A percentile compares a stretch with the other conserved stretches of the same genome.
Evolutionary conservation across 2,113 vertebrate species (phyloP).

Genomic region (Mastomys natalensis): DNA sequence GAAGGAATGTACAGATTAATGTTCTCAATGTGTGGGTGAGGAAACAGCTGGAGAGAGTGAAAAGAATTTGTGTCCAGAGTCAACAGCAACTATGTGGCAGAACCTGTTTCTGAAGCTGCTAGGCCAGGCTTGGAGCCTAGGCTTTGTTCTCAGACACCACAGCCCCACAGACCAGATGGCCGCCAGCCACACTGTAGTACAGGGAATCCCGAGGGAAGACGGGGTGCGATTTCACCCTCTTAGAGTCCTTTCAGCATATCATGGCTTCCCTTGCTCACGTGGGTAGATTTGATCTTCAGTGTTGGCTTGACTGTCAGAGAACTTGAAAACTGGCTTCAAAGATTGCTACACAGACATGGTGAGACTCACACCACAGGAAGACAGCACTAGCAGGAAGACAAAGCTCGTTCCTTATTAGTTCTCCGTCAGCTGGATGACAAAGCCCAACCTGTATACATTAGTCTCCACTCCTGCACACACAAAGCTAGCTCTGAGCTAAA

Average conservation of each 20-base stretch:
- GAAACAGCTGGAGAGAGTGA: too few species aligned
- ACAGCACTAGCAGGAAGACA: not conserved
- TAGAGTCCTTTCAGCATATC: not conserved
- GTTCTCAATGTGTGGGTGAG: not conserved
- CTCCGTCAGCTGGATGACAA: not conserved
- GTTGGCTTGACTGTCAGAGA: not conserved
- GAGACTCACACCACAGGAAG: not conserved
- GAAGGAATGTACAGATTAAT: not conserved
- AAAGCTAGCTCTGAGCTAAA: not conserved
- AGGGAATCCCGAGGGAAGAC: rapidly evolving
- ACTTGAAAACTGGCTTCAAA: not conserved
- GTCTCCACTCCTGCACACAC: not conserved
- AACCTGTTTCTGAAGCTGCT: not conserved
- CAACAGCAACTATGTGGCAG: not conserved
- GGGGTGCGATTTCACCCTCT: not conserved
- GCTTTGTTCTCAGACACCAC: rapidly evolving
- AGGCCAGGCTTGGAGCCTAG: not conserved
- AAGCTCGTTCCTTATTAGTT: not conserved
- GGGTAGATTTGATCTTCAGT: not conserved
- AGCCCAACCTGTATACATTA: not conserved
- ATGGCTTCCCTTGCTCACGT: not conserved
- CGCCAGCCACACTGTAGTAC: not conserved
- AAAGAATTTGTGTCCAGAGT: not conserved
- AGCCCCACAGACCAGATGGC: not conserved
- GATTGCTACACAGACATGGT: not conserved